phyloP scores from a whole-genome alignment of 1,140 invertebrate species.

The Acromyrmex echinatior region DNA sequence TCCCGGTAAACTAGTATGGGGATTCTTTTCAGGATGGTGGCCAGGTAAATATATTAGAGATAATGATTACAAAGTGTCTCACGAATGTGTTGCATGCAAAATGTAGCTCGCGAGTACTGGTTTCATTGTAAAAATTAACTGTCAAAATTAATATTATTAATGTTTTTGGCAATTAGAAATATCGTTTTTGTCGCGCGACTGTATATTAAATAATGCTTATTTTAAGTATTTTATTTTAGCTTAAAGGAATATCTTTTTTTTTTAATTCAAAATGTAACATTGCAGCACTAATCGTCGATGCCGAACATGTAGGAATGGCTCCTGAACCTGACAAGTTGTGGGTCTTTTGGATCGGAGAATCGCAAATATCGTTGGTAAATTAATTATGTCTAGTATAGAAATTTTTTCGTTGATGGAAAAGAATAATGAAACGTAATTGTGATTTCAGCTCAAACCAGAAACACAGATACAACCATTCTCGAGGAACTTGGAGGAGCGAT shows the following conservation, averaged over 20 bases:
- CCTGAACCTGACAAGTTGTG: constrained; percentile 72
- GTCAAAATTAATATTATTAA: background rate
- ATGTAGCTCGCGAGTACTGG: background rate
- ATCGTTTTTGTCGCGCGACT: background rate
- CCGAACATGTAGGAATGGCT: constrained; percentile 79
- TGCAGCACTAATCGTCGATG: constrained; percentile 77
- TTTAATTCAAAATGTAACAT: constrained; percentile 35
- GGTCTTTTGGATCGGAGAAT: constrained; percentile 81
- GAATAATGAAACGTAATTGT: constrained; percentile 29
- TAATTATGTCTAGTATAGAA: background rate
- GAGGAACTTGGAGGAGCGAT: constrained; percentile 61
- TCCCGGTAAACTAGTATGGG: constrained; percentile 75
- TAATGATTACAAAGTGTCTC: background rate
- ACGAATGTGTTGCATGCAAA: background rate
- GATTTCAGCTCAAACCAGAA: constrained; percentile 70
- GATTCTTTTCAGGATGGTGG: constrained; percentile 76
- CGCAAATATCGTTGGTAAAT: constrained; percentile 80
- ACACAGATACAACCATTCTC: constrained; percentile 76
- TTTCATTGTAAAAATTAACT: background rate
- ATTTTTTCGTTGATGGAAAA: background rate
- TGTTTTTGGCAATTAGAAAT: background rate
- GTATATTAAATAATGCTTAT: background rate
- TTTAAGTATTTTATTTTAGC: background rate
- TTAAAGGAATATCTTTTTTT: background rate
- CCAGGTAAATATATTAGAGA: constrained; percentile 69